A percentile compares a stretch with the other conserved stretches of the same genome.
These are phyloP conservation scores for Callionymus lyra DNA, from an alignment of 2,113 vertebrate genomes.

Conservation along the genomic window DNA sequence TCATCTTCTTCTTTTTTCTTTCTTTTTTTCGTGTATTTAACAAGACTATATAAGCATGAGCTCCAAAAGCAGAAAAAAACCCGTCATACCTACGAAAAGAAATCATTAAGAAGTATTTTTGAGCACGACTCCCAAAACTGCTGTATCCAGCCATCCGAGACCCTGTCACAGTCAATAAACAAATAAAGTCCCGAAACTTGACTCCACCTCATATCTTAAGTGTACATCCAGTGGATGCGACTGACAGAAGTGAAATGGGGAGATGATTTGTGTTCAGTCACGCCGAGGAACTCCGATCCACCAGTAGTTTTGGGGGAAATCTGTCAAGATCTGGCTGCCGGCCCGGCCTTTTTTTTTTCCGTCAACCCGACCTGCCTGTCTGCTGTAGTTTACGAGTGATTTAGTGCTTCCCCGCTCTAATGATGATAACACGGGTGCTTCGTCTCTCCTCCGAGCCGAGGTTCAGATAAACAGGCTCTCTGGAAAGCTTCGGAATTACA, in stretches of 20 bases:
- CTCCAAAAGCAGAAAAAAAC: too few relatives aligned
- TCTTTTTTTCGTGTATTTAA: too few relatives aligned
- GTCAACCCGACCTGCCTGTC: conserved; percentile 21
- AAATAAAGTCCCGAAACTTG: too few relatives aligned
- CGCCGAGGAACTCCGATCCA: conserved; percentile 20
- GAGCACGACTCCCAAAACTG: too few relatives aligned
- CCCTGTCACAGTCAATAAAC: too few relatives aligned
- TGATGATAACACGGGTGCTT: conserved; percentile 41
- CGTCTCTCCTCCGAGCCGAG: conserved; percentile 25
- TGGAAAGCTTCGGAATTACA: conserved; percentile 11
- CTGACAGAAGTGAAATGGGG: conserved; percentile 23
- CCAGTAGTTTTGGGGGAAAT: conserved; percentile 24
- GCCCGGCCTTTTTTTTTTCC: conserved; percentile 38
- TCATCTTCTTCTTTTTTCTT: too few relatives aligned
- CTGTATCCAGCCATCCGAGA: too few relatives aligned
- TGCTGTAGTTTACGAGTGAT: conserved; percentile 57
- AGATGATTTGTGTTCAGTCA: conserved; percentile 6
- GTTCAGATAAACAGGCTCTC: conserved; percentile 22
- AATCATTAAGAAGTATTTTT: too few relatives aligned
- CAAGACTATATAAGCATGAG: too few relatives aligned
- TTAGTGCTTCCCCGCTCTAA: conserved; percentile 46
- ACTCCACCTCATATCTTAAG: conserved; percentile 8
- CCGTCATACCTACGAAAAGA: too few relatives aligned
- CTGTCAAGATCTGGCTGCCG: conserved; percentile 41
- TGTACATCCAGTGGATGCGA: conserved; percentile 25